Conservation (phyloP, 2,888 invertebrate genomes). For the Neoitamus cyanurus region DNA sequence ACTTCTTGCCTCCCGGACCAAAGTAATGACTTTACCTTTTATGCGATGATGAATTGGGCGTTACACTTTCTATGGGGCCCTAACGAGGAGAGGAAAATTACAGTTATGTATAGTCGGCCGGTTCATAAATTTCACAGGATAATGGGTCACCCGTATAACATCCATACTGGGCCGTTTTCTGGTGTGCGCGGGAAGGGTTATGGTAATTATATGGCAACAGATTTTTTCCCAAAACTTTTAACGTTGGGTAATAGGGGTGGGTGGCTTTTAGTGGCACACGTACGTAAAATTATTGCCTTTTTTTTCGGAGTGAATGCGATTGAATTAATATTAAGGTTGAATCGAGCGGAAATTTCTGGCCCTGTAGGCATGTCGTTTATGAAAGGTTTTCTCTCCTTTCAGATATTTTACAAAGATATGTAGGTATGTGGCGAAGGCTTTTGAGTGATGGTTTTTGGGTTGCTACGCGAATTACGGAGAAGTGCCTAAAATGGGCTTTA, state of each 20-base stretch:
- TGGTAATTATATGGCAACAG: not conserved
- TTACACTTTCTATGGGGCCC: not conserved
- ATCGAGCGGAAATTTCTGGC: not conserved
- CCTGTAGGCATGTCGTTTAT: not conserved
- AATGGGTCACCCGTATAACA: constrained; percentile 14
- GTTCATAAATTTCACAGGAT: constrained; percentile 6
- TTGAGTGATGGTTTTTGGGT: no score
- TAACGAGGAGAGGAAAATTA: constrained; percentile 33
- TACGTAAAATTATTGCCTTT: not conserved
- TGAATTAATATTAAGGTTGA: not conserved
- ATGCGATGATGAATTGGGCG: constrained; percentile 19
- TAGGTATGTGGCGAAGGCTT: no score
- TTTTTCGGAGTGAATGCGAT: not conserved
- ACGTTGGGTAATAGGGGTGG: not conserved
- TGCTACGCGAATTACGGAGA: no score
- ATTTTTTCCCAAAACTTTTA: not conserved
- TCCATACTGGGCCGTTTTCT: not conserved
- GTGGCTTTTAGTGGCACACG: not conserved
- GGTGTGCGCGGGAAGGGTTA: not conserved
- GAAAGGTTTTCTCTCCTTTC: not conserved
- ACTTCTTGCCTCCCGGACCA: not conserved
- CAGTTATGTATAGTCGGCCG: not conserved
- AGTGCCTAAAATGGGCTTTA: no score
- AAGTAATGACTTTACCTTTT: constrained; percentile 6
- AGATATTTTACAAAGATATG: not conserved